A percentile compares a stretch with the other conserved stretches of the same genome.
phyloP scores from a whole-genome alignment of 2,797 vertebrate genomes.

The Clamator glandarius region DNA sequence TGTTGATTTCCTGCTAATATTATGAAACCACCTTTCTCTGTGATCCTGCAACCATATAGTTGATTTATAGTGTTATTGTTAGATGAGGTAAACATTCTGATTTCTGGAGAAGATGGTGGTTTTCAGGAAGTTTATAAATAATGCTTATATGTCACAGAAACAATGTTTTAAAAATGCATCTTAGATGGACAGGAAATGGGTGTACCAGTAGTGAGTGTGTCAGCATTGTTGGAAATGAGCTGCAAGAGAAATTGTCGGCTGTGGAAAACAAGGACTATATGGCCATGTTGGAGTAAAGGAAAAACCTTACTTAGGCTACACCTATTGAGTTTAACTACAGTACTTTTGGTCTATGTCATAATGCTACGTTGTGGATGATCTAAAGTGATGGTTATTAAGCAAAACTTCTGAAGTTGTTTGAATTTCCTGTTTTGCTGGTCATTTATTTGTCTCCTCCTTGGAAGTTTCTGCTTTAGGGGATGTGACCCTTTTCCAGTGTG shows the following conservation, averaged over 20 bases:
- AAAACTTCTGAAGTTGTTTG: background rate
- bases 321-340: background rate
- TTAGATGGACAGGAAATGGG: background rate
- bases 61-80: background rate
- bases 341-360: background rate
- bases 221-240: background rate
- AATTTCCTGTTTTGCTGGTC: background rate
- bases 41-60: background rate
- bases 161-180: background rate
- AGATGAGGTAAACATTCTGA: background rate
- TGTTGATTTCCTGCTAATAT: background rate
- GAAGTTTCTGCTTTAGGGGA: conserved; percentile 9
- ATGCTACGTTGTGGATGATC: background rate
- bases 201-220: rapidly evolving
- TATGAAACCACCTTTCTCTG: background rate
- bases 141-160: background rate
- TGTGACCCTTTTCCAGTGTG: conserved; percentile 8
- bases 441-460: background rate
- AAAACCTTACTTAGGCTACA: background rate
- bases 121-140: background rate
- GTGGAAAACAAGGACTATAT: background rate
- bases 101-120: background rate
- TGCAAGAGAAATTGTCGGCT: background rate
- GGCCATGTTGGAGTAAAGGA: background rate
- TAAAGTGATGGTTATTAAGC: background rate